Conservation (phyloP, 2,797 vertebrate genomes). For the Sebastes wilsoni region DNA sequence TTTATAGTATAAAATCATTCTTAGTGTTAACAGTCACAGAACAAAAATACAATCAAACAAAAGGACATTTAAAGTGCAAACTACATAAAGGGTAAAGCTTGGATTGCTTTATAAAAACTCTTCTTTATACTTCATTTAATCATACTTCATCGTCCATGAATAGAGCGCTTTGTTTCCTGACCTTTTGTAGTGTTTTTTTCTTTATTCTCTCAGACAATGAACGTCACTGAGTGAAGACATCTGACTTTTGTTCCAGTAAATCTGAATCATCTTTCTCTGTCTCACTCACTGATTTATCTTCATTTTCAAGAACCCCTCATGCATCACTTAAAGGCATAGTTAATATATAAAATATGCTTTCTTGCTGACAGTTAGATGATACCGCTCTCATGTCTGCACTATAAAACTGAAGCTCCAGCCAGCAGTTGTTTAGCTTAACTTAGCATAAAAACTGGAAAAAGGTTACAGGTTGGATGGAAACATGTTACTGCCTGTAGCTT, state of each 20-base stretch:
- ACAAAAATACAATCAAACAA: slow-evolving; percentile 41
- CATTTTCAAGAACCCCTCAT: neutral
- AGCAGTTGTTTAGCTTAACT: neutral
- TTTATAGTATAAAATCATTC: neutral
- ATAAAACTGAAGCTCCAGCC: neutral
- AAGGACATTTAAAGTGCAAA: slow-evolving; percentile 78
- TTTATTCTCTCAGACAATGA: slow-evolving; percentile 12
- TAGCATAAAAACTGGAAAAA: neutral
- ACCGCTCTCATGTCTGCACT: too few species aligned
- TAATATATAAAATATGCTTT: neutral
- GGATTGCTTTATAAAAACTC: neutral
- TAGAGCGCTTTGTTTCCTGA: slow-evolving; percentile 22
- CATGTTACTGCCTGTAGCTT: too few species aligned
- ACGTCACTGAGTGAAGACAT: neutral
- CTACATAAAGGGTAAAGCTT: slow-evolving; percentile 40
- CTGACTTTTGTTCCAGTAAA: neutral
- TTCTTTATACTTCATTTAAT: slow-evolving; percentile 8
- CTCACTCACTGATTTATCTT: neutral
- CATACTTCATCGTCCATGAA: neutral
- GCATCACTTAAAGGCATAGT: neutral
- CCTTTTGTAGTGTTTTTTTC: slow-evolving; percentile 48
- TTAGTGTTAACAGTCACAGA: slow-evolving; percentile 60
- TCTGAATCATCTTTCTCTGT: neutral
- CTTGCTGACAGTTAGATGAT: neutral
- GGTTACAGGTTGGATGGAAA: too few species aligned